phyloP scores from a whole-genome alignment of 1,140 invertebrate species.

The Drosophila pruinosa region DNA sequence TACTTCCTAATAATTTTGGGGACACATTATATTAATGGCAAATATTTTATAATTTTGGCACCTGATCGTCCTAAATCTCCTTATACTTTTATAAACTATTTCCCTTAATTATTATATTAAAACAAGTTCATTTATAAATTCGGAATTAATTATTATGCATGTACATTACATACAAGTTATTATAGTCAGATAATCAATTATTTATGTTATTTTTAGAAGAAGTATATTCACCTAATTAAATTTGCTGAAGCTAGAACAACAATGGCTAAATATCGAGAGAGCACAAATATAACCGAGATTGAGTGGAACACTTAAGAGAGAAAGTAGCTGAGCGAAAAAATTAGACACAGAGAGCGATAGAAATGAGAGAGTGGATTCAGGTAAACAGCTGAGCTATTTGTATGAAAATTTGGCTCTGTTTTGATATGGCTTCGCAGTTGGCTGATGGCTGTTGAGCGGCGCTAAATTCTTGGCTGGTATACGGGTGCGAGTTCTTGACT shows the following conservation, averaged over 20 bases:
- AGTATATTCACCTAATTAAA: neutral
- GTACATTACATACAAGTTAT: neutral
- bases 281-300: neutral
- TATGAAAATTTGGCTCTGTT: constrained; percentile 36
- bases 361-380: neutral
- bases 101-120: too few species aligned
- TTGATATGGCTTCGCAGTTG: constrained; percentile 39
- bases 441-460: constrained; percentile 36
- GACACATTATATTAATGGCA: too few species aligned
- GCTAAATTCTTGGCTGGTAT: too few species aligned
- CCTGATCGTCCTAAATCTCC: too few species aligned
- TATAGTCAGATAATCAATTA: neutral
- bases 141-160: too few species aligned
- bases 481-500: too few species aligned
- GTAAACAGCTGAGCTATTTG: constrained; percentile 2
- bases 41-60: too few species aligned
- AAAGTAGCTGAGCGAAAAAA: neutral
- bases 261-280: neutral
- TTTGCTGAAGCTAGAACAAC: neutral
- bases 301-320: neutral
- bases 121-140: too few species aligned
- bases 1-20: too few species aligned
- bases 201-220: neutral
- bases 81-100: too few species aligned
- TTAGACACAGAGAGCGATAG: neutral